Conservation (phyloP, 2,888 invertebrate species). For the Liopterus haemorrhoidalis region DNA sequence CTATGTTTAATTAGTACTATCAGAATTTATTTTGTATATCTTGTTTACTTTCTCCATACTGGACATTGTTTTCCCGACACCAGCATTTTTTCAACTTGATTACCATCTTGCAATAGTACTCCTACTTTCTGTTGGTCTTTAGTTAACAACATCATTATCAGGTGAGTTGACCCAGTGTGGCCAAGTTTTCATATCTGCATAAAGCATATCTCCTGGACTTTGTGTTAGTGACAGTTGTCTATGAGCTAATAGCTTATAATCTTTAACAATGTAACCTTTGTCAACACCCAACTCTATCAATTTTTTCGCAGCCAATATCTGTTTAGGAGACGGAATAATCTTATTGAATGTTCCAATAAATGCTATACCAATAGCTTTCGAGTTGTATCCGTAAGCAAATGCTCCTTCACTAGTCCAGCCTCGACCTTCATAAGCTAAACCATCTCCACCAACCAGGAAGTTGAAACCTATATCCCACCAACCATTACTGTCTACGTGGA, state of each 20-base stretch:
- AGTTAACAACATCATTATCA: too few species aligned
- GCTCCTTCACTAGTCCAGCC: conserved; percentile 70
- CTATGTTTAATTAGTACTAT: too few species aligned
- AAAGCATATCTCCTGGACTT: conserved; percentile 64
- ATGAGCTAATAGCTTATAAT: conserved; percentile 65
- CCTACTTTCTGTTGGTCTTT: too few species aligned
- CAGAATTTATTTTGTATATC: too few species aligned
- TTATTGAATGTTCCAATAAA: conserved; percentile 66
- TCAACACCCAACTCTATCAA: conserved; percentile 59
- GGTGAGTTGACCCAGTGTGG: too few species aligned
- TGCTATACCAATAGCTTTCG: conserved; percentile 61
- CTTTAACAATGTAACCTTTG: conserved; percentile 52
- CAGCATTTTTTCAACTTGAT: too few species aligned
- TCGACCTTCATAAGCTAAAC: conserved; percentile 66
- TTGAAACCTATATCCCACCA: conserved; percentile 72
- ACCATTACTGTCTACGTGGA: conserved; percentile 59
- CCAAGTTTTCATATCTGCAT: conserved; percentile 60
- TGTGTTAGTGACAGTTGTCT: conserved; percentile 59
- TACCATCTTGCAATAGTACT: too few species aligned
- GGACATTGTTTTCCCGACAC: too few species aligned
- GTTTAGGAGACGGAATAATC: conserved; percentile 48
- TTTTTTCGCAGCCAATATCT: conserved; percentile 56
- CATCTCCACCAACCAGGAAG: conserved; percentile 74
- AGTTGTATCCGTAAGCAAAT: conserved; percentile 63
- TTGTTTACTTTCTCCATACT: too few species aligned